Evolutionary conservation across 2,113 vertebrate genomes (phyloP), one percentile per base, ranked within the genome.

Genomic region (Hassar affinis): DNA sequence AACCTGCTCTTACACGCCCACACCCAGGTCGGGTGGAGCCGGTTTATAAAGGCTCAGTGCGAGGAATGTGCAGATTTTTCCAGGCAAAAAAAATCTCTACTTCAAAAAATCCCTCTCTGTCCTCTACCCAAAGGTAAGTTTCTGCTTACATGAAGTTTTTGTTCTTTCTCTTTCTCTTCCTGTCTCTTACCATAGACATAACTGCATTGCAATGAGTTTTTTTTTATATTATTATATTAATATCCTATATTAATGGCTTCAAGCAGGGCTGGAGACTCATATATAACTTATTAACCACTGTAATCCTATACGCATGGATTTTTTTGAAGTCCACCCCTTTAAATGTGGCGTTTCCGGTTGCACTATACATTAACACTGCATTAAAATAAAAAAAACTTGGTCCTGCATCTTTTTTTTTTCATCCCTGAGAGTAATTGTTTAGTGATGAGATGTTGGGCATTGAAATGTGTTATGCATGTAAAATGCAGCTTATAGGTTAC

Each of bases 21-120:
- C 38, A 47, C 30, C 17, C 30, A 80, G 47, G 15, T 74, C 62
- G 86, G 87, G 87, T 57, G 87, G 81, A 30, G 84, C 71, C 49
- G 25, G 27, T 1, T 5, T 86, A 88, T 88, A 88, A 86, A 87
- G 30, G 14, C 27, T 1, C 10, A 2, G 74, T 12, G 30, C 10
- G 30, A 74, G 47, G 49, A 77, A 49, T 68, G 10, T 51, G 14
- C 49, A 35, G 27, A 30, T n/a, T 80, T 72, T 17, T 57, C 64
- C 47, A 35, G 62, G 35, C 17, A 42, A 42, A 49, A n/a, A 49
- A 49, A n/a, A 49, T 30, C 12, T 57, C 66, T 27, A 18, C 35
- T 54, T 42, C 45, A 68, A 18, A 49, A 14, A 1, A 9, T 66
- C 38, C 27, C 20, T 77, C n/a, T 61, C 45, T 72, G 27, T 45